phyloP scores from a whole-genome alignment of 2,113 vertebrate species.

The Oceanodroma tethys region DNA sequence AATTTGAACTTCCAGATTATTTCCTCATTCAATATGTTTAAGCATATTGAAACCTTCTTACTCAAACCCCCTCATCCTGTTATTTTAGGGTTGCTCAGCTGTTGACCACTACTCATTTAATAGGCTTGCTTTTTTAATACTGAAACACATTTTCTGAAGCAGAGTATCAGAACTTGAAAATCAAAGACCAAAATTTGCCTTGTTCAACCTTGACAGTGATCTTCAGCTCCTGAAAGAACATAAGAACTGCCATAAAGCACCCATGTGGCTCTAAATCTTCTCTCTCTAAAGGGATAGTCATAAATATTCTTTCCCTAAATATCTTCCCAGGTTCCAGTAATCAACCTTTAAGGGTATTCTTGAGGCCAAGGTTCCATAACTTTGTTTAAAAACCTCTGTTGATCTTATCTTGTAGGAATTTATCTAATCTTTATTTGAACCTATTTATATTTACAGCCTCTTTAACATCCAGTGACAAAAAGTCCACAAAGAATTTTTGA shows the following conservation, averaged over 20 bases:
- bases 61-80: background rate
- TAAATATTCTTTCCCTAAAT: background rate
- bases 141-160: background rate
- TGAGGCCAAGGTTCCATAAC: background rate
- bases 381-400: background rate
- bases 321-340: background rate
- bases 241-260: background rate
- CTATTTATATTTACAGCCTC: background rate
- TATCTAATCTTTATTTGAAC: background rate
- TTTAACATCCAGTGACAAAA: background rate
- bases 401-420: background rate
- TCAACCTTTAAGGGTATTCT: background rate
- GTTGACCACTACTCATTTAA: background rate
- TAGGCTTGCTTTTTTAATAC: background rate
- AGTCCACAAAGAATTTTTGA: background rate
- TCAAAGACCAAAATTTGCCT: background rate
- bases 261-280: background rate
- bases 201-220: background rate
- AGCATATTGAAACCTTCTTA: background rate
- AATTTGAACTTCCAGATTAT: background rate
- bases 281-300: background rate
- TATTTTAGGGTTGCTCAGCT: background rate
- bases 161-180: background rate
- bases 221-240: background rate
- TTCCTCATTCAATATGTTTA: background rate